phyloP scores from a whole-genome alignment of 2,888 invertebrate species.

The Mesopsocus fuscifrons region DNA sequence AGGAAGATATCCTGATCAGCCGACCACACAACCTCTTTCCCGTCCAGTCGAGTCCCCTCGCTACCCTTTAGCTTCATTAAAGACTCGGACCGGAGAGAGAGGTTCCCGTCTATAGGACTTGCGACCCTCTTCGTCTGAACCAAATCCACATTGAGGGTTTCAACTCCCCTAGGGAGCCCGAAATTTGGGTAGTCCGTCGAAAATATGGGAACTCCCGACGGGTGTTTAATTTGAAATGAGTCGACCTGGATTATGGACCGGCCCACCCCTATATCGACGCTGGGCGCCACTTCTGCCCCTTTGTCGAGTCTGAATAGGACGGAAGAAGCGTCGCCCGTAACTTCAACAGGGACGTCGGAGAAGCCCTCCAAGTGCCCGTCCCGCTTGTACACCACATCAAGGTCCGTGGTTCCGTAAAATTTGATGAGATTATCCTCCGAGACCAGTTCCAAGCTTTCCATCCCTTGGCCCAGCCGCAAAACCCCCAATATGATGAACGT shows the following conservation, averaged over 20 bases:
- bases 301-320: conserved; percentile 23
- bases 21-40: conserved; percentile 48
- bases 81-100: conserved; percentile 46
- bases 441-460: conserved; percentile 70
- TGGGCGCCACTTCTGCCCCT: conserved; percentile 19
- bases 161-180: conserved; percentile 44
- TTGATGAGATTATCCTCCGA: conserved; percentile 53
- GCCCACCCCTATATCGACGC: conserved; percentile 20
- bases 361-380: conserved; percentile 40
- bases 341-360: conserved; percentile 25
- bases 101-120: conserved; percentile 47
- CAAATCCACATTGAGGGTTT: conserved; percentile 23
- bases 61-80: conserved; percentile 53
- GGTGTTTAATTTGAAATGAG: conserved; percentile 47
- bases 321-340: conserved; percentile 24
- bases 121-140: conserved; percentile 51
- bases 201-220: conserved; percentile 43
- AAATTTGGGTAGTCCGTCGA: conserved; percentile 55
- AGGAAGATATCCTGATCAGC: conserved; percentile 64
- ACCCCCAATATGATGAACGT: conserved; percentile 68
- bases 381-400: conserved; percentile 54
- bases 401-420: conserved; percentile 55
- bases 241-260: conserved; percentile 33
- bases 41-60: conserved; percentile 56
- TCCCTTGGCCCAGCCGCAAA: conserved; percentile 57